Evolutionary conservation across 37 sponge, comb jelly and placozoan genomes (phyloP).

Genomic region (Oscarella lobularis): DNA sequence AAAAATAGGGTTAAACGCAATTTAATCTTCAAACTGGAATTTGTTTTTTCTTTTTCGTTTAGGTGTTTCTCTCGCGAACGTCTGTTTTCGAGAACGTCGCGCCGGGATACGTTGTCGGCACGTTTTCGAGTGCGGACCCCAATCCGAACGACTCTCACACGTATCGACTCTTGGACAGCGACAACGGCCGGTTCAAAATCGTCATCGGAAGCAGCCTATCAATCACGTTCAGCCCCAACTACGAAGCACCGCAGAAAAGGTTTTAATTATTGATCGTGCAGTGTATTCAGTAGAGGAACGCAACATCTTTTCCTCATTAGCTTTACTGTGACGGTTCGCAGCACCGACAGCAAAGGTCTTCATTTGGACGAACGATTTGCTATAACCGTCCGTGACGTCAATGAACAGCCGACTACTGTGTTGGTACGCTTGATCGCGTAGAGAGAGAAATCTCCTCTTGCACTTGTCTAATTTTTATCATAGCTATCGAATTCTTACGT

Average conservation of each 20-base stretch:
- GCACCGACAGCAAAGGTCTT: not conserved
- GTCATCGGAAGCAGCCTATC: not conserved
- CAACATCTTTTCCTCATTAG: no score
- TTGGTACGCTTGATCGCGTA: no score
- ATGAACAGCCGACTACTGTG: not conserved
- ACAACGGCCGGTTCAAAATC: not conserved
- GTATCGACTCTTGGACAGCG: not conserved
- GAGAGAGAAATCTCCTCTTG: no score
- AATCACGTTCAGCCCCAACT: not conserved
- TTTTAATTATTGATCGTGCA: not conserved
- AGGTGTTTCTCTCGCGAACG: not conserved
- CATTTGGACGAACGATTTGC: not conserved
- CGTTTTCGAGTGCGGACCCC: slow-evolving; percentile 2
- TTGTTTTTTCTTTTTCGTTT: not conserved
- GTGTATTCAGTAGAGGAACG: no score
- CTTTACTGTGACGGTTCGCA: not conserved
- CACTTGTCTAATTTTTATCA: not conserved
- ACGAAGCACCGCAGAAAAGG: not conserved
- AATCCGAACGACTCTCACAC: not conserved
- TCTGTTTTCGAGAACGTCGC: not conserved
- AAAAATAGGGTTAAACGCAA: not conserved
- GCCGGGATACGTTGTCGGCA: not conserved
- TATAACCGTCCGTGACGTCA: not conserved
- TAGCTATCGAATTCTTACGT: no score
- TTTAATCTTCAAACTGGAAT: no score